Percentiles rank a stretch among this genome's conserved stretches.
These are phyloP conservation scores for Platycheirus rosarum DNA, from an alignment of 2,888 invertebrate genomes.

Conservation along the genomic window DNA sequence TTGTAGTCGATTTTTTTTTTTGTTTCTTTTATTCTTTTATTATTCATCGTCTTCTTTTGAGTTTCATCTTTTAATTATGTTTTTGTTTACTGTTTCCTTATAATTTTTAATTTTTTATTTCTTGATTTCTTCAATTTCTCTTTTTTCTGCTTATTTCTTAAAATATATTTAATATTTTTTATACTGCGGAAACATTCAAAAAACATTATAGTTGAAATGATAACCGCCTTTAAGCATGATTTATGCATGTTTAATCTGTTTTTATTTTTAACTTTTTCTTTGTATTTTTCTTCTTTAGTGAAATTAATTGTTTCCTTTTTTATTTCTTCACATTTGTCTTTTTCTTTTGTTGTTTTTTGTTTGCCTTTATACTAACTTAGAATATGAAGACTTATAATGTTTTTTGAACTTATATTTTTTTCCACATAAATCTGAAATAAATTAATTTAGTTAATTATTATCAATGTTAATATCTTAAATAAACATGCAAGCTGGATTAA, in stretches of 20 bases:
- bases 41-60: slow-evolving; percentile 55
- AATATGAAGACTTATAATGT: slow-evolving; percentile 82
- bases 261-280: slow-evolving; percentile 68
- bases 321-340: slow-evolving; percentile 76
- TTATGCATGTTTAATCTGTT: slow-evolving; percentile 70
- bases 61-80: slow-evolving; percentile 59
- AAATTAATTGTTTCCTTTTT: slow-evolving; percentile 76
- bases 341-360: slow-evolving; percentile 76
- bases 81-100: slow-evolving; percentile 69
- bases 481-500: slow-evolving; percentile 70
- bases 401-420: slow-evolving; percentile 82
- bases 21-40: slow-evolving; percentile 53
- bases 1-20: slow-evolving; percentile 58
- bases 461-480: slow-evolving; percentile 73
- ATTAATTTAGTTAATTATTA: slow-evolving; percentile 81
- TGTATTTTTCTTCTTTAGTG: slow-evolving; percentile 75
- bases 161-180: slow-evolving; percentile 73
- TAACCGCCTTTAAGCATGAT: slow-evolving; percentile 75
- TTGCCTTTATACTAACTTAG: slow-evolving; percentile 78
- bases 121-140: slow-evolving; percentile 73
- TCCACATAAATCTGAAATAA: slow-evolving; percentile 83
- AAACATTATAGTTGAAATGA: slow-evolving; percentile 82
- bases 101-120: slow-evolving; percentile 69
- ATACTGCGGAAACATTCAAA: slow-evolving; percentile 80
- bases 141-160: slow-evolving; percentile 74